Percentiles rank a stretch among this genome's conserved stretches.
Conservation (phyloP, 2,113 vertebrate species). For the Dasyurus viverrinus region DNA sequence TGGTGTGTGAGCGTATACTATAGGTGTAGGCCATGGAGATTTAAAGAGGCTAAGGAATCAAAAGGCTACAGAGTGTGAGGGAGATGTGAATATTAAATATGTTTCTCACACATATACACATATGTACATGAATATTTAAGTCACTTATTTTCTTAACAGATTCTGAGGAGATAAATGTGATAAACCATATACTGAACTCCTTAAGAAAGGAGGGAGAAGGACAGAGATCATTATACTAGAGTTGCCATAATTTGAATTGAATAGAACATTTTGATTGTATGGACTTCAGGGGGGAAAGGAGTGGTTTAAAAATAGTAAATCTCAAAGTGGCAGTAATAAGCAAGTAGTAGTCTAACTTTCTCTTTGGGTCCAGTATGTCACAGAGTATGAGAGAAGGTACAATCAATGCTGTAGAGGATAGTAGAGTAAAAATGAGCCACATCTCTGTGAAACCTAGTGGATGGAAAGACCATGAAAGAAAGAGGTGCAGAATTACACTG, state of each 20-base stretch:
- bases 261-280: background rate
- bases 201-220: background rate
- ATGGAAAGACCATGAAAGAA: background rate
- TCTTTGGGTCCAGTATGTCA: background rate
- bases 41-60: background rate
- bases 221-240: background rate
- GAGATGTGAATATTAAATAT: background rate
- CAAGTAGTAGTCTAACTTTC: background rate
- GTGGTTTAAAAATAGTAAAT: background rate
- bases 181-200: background rate
- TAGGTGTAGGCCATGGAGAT: no score
- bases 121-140: background rate
- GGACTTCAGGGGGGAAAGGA: background rate
- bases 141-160: background rate
- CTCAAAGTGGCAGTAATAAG: background rate
- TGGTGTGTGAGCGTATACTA: background rate
- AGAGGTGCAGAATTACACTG: background rate
- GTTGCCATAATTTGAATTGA: background rate
- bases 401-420: background rate
- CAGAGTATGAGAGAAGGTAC: background rate
- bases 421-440: background rate
- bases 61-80: background rate
- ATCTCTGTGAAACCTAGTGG: no score
- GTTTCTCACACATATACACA: no score
- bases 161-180: background rate